Conservation (phyloP, 2,888 invertebrate species). For the Cheilosia vernalis region DNA sequence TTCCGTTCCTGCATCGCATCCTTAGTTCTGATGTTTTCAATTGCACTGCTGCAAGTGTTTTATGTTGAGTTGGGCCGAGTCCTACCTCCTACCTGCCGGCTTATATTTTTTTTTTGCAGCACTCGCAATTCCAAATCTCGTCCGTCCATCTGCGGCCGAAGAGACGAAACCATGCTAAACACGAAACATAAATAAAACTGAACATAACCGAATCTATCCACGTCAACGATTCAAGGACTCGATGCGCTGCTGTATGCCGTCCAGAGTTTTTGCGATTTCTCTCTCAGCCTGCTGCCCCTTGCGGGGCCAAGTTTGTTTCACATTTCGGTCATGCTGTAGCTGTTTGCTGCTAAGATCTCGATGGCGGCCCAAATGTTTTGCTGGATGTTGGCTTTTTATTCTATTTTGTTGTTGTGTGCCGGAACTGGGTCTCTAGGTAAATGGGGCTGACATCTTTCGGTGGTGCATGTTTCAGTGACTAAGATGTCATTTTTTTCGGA, state of each 20-base stretch:
- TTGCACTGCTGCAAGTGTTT: slow-evolving; percentile 50
- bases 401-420: background rate
- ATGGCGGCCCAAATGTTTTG: slow-evolving; percentile 45
- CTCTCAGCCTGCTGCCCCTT: slow-evolving; percentile 15
- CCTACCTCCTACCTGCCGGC: slow-evolving; percentile 42
- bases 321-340: slow-evolving; percentile 33
- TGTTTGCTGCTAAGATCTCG: slow-evolving; percentile 50
- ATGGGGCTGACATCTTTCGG: slow-evolving; percentile 61
- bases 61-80: slow-evolving; percentile 40
- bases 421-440: slow-evolving; percentile 71
- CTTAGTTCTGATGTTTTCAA: slow-evolving; percentile 33
- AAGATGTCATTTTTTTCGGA: slow-evolving; percentile 45
- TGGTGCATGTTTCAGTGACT: slow-evolving; percentile 13
- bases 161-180: slow-evolving; percentile 17
- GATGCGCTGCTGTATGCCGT: slow-evolving; percentile 17
- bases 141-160: slow-evolving; percentile 51
- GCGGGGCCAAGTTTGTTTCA: slow-evolving; percentile 36
- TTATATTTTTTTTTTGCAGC: slow-evolving; percentile 29
- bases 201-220: slow-evolving; percentile 67
- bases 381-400: slow-evolving; percentile 19
- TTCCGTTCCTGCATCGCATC: background rate
- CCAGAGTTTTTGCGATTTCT: slow-evolving; percentile 36
- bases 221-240: slow-evolving; percentile 72
- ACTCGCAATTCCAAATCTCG: slow-evolving; percentile 41
- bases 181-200: slow-evolving; percentile 55